Conservation (phyloP, 2,797 vertebrate genomes). For the Amphiprion clarkii region DNA sequence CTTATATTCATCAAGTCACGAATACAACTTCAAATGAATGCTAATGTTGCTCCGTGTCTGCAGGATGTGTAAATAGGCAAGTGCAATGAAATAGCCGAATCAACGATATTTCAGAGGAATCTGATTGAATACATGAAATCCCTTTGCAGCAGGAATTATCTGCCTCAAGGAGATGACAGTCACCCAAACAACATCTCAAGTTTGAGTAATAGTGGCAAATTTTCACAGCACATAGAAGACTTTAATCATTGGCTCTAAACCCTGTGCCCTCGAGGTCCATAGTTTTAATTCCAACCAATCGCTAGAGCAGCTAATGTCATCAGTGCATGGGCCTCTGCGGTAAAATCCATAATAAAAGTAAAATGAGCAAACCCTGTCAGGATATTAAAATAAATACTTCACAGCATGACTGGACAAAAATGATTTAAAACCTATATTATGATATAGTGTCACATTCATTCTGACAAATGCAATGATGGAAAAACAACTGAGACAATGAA, state of each 20-base stretch:
- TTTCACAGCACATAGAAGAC: conserved; percentile 12
- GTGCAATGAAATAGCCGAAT: background rate
- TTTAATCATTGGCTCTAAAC: conserved; percentile 41
- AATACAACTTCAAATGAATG: conserved; percentile 18
- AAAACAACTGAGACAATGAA: background rate
- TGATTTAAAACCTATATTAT: background rate
- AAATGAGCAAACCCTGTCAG: conserved; percentile 26
- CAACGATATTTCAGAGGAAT: conserved; percentile 21
- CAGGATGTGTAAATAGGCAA: conserved; percentile 18
- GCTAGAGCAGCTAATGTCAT: conserved; percentile 40
- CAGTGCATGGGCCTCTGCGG: conserved; percentile 21
- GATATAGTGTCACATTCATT: background rate
- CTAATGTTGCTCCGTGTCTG: conserved; percentile 19
- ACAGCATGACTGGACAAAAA: background rate
- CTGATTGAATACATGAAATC: conserved; percentile 28
- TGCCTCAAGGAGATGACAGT: conserved; percentile 17
- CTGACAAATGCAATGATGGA: background rate
- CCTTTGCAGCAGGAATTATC: conserved; percentile 16
- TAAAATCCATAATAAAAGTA: conserved; percentile 33
- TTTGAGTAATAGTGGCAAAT: conserved; percentile 6
- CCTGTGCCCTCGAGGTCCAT: conserved; percentile 22
- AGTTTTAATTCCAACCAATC: conserved; percentile 47
- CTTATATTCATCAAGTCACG: conserved; percentile 10
- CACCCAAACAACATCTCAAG: conserved; percentile 13
- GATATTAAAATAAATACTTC: background rate